Percentiles rank a stretch among this genome's conserved stretches.
phyloP scores from a whole-genome alignment of 2,888 invertebrate genomes.

The Chorisops tibialis region DNA sequence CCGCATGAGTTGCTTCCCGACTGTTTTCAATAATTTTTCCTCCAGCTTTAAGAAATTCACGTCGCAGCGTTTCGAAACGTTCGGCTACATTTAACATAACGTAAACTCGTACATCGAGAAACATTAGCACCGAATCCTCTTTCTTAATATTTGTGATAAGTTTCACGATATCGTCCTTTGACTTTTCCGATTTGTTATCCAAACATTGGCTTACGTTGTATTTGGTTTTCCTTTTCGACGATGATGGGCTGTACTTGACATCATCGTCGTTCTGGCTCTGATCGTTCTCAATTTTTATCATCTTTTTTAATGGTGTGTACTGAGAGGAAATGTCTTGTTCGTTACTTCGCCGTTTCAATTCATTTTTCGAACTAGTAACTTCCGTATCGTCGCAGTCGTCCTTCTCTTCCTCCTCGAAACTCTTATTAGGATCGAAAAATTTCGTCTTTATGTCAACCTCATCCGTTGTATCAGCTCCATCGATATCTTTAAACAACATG shows the following conservation, averaged over 20 bases:
- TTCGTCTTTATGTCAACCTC: constrained; percentile 37
- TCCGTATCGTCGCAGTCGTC: background rate
- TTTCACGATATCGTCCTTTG: constrained; percentile 15
- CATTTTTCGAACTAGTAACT: background rate
- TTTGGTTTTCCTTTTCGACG: constrained; percentile 20
- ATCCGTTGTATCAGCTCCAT: constrained; percentile 32
- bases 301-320: constrained; percentile 5
- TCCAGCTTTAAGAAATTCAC: constrained; percentile 35
- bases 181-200: constrained; percentile 15
- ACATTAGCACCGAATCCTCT: constrained; percentile 27
- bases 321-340: constrained; percentile 15
- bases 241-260: background rate
- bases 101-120: constrained; percentile 31
- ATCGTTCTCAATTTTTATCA: constrained; percentile 1
- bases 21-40: constrained; percentile 40
- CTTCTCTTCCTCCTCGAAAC: constrained; percentile 5
- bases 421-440: constrained; percentile 36
- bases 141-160: background rate
- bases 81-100: constrained; percentile 24
- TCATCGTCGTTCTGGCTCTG: background rate
- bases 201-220: constrained; percentile 25
- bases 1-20: constrained; percentile 38
- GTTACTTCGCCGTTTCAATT: constrained; percentile 23
- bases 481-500: constrained; percentile 42
- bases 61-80: background rate